phyloP scores from a whole-genome alignment of 2,797 vertebrate genomes.

The Meriones psammophilus region DNA sequence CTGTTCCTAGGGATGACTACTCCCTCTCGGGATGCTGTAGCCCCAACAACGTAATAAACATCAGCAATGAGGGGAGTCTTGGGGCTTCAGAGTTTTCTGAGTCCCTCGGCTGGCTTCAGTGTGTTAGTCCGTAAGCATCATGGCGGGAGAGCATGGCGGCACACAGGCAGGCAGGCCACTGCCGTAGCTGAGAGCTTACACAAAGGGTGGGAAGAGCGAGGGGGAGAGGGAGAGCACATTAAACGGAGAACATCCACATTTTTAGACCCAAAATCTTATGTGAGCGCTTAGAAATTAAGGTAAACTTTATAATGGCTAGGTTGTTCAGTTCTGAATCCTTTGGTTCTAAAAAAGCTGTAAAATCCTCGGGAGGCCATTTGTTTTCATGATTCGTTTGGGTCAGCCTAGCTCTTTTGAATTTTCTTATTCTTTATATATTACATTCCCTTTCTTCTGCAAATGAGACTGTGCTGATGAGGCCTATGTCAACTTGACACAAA shows the following conservation, averaged over 20 bases:
- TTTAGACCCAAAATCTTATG: not conserved
- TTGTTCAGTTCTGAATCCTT: conserved; percentile 39
- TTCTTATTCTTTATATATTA: not conserved
- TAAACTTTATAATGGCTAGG: not conserved
- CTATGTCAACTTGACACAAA: not conserved
- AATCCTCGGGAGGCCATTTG: not conserved
- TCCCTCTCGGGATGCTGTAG: too few relatives aligned
- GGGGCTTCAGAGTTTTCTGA: not conserved
- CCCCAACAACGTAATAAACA: not conserved
- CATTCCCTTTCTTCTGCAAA: conserved; percentile 1
- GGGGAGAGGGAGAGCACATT: not conserved
- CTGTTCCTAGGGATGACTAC: not conserved
- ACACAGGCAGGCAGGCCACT: not conserved
- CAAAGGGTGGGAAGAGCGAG: too few relatives aligned
- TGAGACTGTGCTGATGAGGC: not conserved
- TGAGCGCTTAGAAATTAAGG: not conserved
- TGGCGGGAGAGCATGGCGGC: not conserved
- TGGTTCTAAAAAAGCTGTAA: conserved; percentile 33
- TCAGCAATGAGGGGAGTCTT: not conserved
- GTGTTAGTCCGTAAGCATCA: not conserved
- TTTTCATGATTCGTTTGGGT: not conserved
- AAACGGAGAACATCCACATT: not conserved
- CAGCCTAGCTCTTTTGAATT: conserved; percentile 10
- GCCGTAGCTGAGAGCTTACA: not conserved
- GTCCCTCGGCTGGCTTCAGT: not conserved